phyloP scores from a whole-genome alignment of 2,888 invertebrate genomes.

The Drosophila formosana region DNA sequence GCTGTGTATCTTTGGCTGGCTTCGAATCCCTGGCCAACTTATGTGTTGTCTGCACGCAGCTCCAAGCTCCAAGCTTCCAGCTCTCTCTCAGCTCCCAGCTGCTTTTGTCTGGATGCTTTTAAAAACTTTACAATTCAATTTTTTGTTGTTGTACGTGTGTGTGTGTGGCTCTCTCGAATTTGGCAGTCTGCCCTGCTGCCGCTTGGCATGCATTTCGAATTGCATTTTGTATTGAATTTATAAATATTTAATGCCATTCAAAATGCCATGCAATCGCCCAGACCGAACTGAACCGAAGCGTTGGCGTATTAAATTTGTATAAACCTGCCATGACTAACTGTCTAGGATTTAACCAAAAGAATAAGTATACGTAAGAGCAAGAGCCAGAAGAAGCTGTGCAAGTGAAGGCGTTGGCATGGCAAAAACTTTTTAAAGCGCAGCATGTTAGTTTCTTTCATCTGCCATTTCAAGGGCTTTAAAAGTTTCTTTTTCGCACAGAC shows the following conservation, averaged over 20 bases:
- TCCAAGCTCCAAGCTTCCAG: not conserved
- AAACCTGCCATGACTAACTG: slow-evolving; percentile 61
- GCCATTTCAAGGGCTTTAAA: slow-evolving; percentile 55
- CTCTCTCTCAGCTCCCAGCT: slow-evolving; percentile 6
- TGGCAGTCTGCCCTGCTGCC: slow-evolving; percentile 59
- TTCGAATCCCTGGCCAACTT: slow-evolving; percentile 53
- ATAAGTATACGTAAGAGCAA: not conserved
- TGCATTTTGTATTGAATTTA: slow-evolving; percentile 84
- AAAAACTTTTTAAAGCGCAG: slow-evolving; percentile 36
- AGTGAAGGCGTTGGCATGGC: slow-evolving; percentile 20
- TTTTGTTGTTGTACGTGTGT: slow-evolving; percentile 14
- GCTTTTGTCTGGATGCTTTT: slow-evolving; percentile 64
- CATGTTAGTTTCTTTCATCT: slow-evolving; percentile 32
- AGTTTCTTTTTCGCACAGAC: slow-evolving; percentile 31
- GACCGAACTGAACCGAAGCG: slow-evolving; percentile 44
- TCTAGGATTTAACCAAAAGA: slow-evolving; percentile 58
- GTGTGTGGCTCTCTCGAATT: slow-evolving; percentile 26
- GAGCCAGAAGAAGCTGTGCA: not conserved
- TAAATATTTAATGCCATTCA: slow-evolving; percentile 84
- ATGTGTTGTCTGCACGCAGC: slow-evolving; percentile 54
- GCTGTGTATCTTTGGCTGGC: slow-evolving; percentile 12
- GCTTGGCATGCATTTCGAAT: slow-evolving; percentile 78
- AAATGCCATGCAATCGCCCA: slow-evolving; percentile 74
- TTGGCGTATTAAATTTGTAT: slow-evolving; percentile 69
- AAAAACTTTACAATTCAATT: slow-evolving; percentile 79